Base-by-base conservation (phyloP, 2,113 vertebrate genomes). In the Lasiurus borealis region DNA sequence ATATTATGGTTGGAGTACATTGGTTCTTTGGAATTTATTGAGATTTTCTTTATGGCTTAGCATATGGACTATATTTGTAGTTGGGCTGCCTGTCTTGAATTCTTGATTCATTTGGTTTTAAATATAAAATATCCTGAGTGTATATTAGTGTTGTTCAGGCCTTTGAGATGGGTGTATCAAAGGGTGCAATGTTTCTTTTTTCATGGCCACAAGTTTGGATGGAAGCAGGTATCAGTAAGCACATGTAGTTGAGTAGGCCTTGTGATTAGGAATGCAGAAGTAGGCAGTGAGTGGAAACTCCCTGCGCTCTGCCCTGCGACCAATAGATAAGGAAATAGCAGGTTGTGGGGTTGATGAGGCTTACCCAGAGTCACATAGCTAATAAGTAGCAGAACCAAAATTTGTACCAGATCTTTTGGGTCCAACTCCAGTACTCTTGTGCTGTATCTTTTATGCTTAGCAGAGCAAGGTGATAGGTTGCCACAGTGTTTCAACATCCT, bases 251-350 rank as follows among this genome's bases (percentile, higher is more conserved):
- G 59, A 92, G 54, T 84, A 62, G 71, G 66, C n/a, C 88, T 85
- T n/a, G 80, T 77, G 71, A 95, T 85, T 93, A 91, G 87, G 34
- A 1, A 13, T 15, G 34, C 21, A 57, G 77, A 90, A 4, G 13
- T 31, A 34, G 62, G 71, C 66, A 73, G 10, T 71, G 48, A 66
- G 4, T 40, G 48, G 81, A 31, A 87, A 84, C 34, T 66, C 90
- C 80, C 9, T 57, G 6, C 44, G 21, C 19, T n/a, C 13, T 85
- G 73, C 1, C 6, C 19, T 85, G 48, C 6, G 31, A n/a, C 75
- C 46, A 40, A 2, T 0, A 95, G 94, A 93, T 96, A 96, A 95
- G 66, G 68, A 78, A 90, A 66, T 13, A 34, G 44, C 19, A 8
- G 15, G 21, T 23, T 64, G 34, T 44, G 48, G 50, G 25, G 44